Evolutionary conservation across 2,888 invertebrate species (phyloP).

Genomic region (Ashinkailepas kermadecensis): DNA sequence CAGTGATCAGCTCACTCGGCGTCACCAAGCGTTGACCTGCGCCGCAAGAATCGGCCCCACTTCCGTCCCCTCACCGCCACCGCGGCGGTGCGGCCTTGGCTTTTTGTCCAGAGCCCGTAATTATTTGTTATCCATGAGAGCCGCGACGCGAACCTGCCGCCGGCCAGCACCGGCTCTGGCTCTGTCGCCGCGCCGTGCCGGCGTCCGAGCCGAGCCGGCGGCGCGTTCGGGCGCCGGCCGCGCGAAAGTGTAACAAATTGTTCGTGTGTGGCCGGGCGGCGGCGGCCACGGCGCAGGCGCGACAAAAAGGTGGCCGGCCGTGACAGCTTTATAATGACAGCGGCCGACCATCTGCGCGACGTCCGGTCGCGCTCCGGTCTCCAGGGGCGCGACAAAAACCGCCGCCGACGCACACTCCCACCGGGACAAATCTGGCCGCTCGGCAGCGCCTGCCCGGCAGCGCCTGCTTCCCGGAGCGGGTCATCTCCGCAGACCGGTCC

Average conservation of each 20-base stretch:
- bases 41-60: neutral
- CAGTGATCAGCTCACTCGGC: neutral
- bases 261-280: conserved; percentile 6
- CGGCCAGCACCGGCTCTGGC: neutral
- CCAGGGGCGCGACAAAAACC: neutral
- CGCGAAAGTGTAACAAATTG: conserved; percentile 18
- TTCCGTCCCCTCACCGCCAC: neutral
- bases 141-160: neutral
- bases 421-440: neutral
- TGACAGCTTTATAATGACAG: conserved; percentile 18
- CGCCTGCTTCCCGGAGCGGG: too few relatives aligned
- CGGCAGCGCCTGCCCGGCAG: neutral
- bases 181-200: neutral
- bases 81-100: neutral
- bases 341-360: neutral
- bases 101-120: conserved; percentile 18
- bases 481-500: too few relatives aligned
- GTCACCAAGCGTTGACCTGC: neutral
- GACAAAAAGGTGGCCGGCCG: neutral
- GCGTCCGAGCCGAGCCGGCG: neutral
- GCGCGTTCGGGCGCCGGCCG: neutral
- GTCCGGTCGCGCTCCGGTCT: neutral
- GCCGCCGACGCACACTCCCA: neutral
- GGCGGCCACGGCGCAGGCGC: neutral
- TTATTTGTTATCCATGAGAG: conserved; percentile 19